Base-by-base conservation (phyloP, 2,113 vertebrate species). In the Cochlearius cochlearius region DNA sequence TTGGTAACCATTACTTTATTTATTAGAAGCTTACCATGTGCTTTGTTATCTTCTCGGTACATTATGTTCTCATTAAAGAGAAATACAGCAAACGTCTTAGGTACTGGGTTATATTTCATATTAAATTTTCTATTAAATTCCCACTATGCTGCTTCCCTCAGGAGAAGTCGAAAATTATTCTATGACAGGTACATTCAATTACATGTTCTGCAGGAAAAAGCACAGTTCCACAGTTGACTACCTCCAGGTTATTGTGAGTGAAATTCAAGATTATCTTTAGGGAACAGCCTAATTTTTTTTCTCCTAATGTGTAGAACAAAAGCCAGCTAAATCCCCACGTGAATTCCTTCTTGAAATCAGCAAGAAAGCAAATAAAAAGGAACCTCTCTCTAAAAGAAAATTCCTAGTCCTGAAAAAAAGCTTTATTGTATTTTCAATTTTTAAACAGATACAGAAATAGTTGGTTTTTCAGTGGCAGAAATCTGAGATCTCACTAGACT, bases 101-200 rank as follows among this genome's bases (percentile, higher is more conserved):
- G 64, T 90, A 96, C 29, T 72, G 58, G 45, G 30, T 81, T 96
- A 52, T 81, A 94, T 88, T 96, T 96, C 86, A 64, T 74, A 88
- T 78, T 82, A 94, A 92, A 84, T 62, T 30, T 95, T 76, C 86
- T 94, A 74, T 92, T 96, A 93, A 93, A 88, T 90, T 93, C 89
- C 74, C 76, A 58, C 81, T 79, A 79, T 7, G 15, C 62, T 87
- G 34, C 60, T 90, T 97, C 87, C 59, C 92, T 87, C 71, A 88
- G 53, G 77, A 95, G 88, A 77, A 34, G 56, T 4, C 94, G 73
- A 91, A 96, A 96, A 97, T 92, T 89, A 71, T 93, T 92, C 91
- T 89, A 5, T 83, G 93, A 93, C 89, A 93, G 86, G 90, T 93
- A 95, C 88, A 92, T 94, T 96, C 92, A 94, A 96, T 92, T 97